Conservation (phyloP, 1,140 invertebrate species). For the Sweltsa coloradensis region DNA sequence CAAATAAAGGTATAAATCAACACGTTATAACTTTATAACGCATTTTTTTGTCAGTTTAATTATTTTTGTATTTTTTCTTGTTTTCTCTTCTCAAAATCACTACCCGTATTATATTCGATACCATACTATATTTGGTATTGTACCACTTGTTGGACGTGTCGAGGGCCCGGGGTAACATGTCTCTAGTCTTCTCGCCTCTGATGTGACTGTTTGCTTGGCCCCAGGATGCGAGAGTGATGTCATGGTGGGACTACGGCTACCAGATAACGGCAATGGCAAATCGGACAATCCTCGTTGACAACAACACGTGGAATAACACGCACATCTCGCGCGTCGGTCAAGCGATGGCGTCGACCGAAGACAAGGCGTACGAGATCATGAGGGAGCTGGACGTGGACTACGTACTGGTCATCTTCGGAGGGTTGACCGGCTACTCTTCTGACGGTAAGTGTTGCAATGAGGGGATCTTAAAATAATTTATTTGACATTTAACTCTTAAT, state of each 20-base stretch:
- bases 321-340: slow-evolving; percentile 95
- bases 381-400: slow-evolving; percentile 93
- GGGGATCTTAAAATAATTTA: slow-evolving; percentile 2
- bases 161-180: too few species aligned
- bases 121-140: too few species aligned
- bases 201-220: slow-evolving; percentile 19
- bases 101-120: too few species aligned
- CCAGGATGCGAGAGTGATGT: slow-evolving; percentile 92
- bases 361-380: slow-evolving; percentile 97
- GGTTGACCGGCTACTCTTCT: slow-evolving; percentile 94
- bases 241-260: slow-evolving; percentile 99
- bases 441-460: slow-evolving; percentile 65
- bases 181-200: too few species aligned
- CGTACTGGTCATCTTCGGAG: slow-evolving; percentile 96
- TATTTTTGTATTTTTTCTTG: too few species aligned
- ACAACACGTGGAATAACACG: slow-evolving; percentile 99
- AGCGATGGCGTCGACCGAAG: slow-evolving; percentile 94
- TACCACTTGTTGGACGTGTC: too few species aligned
- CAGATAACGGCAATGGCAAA: slow-evolving; percentile 99
- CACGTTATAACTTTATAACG: too few species aligned
- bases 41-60: too few species aligned
- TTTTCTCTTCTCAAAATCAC: too few species aligned
- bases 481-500: slow-evolving; percentile 2
- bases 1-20: too few species aligned
- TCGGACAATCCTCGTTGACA: slow-evolving; percentile 95